These are phyloP conservation scores for Onychomys arenicola DNA, from an alignment of 2,797 vertebrate genomes.

Conservation along the genomic window DNA sequence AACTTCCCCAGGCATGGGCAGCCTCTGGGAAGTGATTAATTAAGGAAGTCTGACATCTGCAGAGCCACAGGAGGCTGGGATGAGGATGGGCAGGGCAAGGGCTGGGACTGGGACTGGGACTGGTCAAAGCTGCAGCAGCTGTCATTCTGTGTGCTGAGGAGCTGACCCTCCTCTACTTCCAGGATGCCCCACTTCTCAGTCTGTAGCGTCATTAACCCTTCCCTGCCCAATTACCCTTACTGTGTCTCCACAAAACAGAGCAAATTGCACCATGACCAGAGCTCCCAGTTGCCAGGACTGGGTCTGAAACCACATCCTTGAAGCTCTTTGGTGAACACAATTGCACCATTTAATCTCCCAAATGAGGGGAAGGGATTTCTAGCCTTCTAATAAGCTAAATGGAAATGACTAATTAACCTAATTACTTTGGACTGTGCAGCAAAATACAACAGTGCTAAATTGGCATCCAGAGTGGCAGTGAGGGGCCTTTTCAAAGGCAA, in stretches of 20 bases:
- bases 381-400: conserved; percentile 84
- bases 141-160: conserved; percentile 20
- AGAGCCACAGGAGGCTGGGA: not conserved
- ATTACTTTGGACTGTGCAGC: conserved; percentile 84
- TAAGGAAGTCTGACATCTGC: conserved; percentile 56
- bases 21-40: conserved; percentile 42
- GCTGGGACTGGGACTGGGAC: not conserved
- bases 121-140: not conserved
- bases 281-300: conserved; percentile 24
- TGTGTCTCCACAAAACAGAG: not conserved
- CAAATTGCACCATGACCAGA: conserved; percentile 15
- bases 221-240: not conserved
- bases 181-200: not conserved
- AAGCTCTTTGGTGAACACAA: conserved; percentile 83
- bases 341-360: conserved; percentile 83
- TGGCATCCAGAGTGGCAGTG: conserved; percentile 74
- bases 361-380: conserved; percentile 83
- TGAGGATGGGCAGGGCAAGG: too few species aligned
- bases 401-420: conserved; percentile 89
- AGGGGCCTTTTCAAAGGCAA: conserved; percentile 75
- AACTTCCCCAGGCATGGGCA: not conserved
- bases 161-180: not conserved
- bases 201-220: conserved; percentile 56
- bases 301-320: conserved; percentile 75
- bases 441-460: conserved; percentile 83